Percentiles rank a stretch among this genome's conserved stretches.
Conservation (phyloP, 2,113 vertebrate species). For the Phyllostomus hastatus region DNA sequence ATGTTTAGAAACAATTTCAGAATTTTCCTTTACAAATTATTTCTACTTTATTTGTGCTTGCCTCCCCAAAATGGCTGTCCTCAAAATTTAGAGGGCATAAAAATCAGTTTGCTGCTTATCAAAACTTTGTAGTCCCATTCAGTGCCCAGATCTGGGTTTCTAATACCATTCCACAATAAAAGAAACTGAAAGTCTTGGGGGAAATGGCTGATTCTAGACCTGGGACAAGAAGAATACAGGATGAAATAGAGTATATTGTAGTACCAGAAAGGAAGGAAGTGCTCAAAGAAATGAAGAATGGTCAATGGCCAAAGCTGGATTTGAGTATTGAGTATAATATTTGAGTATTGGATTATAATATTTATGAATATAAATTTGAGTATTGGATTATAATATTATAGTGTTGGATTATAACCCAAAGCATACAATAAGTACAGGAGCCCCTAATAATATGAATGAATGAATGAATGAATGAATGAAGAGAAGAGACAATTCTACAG, state of each 20-base stretch:
- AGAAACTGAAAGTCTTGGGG: not conserved
- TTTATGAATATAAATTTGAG: not conserved
- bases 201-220: not conserved
- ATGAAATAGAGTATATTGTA: not conserved
- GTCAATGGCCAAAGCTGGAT: not conserved
- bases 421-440: not conserved
- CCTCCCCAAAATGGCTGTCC: not conserved
- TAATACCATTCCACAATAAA: not conserved
- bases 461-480: not conserved
- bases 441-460: not conserved
- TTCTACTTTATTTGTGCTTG: not conserved
- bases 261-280: not conserved
- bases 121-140: not conserved
- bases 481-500: not conserved
- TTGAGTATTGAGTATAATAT: not conserved
- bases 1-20: constrained; percentile 16
- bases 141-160: not conserved
- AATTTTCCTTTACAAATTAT: constrained; percentile 12
- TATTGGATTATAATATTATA: not conserved
- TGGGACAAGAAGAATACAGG: not conserved
- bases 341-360: not conserved
- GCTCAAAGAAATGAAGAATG: not conserved
- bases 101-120: not conserved
- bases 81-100: not conserved
- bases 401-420: not conserved